phyloP scores from a whole-genome alignment of 2,888 invertebrate species.

The Athalia cordata region DNA sequence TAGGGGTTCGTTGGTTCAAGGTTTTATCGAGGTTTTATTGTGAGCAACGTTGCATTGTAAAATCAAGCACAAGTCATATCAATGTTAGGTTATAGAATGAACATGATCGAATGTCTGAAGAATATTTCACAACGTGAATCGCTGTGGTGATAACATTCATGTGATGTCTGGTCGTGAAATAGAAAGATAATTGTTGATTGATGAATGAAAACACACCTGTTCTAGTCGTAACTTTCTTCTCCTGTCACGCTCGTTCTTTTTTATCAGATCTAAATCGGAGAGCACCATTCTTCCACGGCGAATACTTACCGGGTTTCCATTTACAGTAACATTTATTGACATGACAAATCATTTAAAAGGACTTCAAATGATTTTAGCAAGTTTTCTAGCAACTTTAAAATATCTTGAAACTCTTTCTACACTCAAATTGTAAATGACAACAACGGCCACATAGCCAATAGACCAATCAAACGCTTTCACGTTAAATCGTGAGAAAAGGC shows the following conservation, averaged over 20 bases:
- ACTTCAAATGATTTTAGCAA: conserved; percentile 12
- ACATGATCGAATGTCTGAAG: not conserved
- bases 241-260: conserved; percentile 77
- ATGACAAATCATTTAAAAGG: conserved; percentile 63
- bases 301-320: conserved; percentile 76
- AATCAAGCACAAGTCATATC: no score
- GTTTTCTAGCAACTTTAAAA: not conserved
- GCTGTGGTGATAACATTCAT: not conserved
- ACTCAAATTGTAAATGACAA: conserved; percentile 34
- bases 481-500: not conserved
- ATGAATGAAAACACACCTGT: conserved; percentile 74
- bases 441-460: conserved; percentile 17
- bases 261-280: conserved; percentile 75
- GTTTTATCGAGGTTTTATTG: not conserved
- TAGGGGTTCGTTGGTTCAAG: not conserved
- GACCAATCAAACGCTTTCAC: conserved; percentile 28
- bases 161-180: not conserved
- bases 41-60: not conserved
- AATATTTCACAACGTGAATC: not conserved
- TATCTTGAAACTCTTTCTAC: not conserved
- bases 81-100: no score
- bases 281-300: conserved; percentile 74
- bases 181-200: not conserved
- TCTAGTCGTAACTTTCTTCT: conserved; percentile 78
- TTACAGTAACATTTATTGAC: conserved; percentile 79